These are phyloP conservation scores for Sander lucioperca DNA, from an alignment of 2,113 vertebrate genomes.

Conservation along the genomic window DNA sequence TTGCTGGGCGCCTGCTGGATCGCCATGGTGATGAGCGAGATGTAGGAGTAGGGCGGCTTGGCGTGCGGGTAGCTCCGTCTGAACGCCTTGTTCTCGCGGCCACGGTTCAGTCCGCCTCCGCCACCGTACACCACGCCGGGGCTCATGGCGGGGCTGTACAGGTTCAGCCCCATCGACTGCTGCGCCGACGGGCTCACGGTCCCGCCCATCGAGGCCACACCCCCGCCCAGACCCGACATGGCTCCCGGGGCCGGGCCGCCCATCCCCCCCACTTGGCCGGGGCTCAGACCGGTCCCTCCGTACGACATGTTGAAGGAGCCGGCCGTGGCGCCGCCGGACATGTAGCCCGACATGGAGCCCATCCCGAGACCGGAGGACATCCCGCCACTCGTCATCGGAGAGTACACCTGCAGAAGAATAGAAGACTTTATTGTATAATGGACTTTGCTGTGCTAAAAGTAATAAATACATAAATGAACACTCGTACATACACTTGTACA, in stretches of 20 bases:
- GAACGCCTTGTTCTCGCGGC: slow-evolving; percentile 91
- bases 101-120: slow-evolving; percentile 88
- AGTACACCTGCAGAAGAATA: slow-evolving; percentile 89
- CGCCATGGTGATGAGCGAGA: slow-evolving; percentile 99
- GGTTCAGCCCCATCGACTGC: slow-evolving; percentile 91
- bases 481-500: too few relatives aligned
- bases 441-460: too few relatives aligned
- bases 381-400: slow-evolving; percentile 91
- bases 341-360: slow-evolving; percentile 95
- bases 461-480: too few relatives aligned
- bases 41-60: slow-evolving; percentile 98
- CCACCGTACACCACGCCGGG: slow-evolving; percentile 90
- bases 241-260: slow-evolving; percentile 76
- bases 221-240: slow-evolving; percentile 90
- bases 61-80: slow-evolving; percentile 96
- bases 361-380: slow-evolving; percentile 92
- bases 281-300: slow-evolving; percentile 89
- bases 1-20: slow-evolving; percentile 97
- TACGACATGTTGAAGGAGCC: slow-evolving; percentile 99
- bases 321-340: slow-evolving; percentile 86
- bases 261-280: slow-evolving; percentile 88
- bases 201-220: slow-evolving; percentile 89
- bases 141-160: slow-evolving; percentile 94
- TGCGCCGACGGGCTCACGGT: slow-evolving; percentile 92
- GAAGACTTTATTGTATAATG: too few relatives aligned